Base-by-base conservation (phyloP, 2,797 vertebrate species). In the Tamandua tetradactyla region DNA sequence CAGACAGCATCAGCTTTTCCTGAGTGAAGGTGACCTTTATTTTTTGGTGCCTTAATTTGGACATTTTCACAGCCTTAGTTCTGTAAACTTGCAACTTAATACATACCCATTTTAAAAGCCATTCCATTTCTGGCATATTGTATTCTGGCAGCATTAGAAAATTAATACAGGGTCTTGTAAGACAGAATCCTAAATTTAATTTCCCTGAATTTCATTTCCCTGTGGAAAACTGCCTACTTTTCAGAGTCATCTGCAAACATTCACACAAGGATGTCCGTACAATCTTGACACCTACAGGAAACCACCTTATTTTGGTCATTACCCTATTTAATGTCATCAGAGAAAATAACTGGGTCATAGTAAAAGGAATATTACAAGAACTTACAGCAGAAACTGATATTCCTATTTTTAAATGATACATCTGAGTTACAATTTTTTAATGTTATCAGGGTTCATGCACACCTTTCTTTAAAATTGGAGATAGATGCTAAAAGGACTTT, bases 111-210 rank as follows among this genome's bases (percentile, higher is more conserved):
- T n/a, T n/a, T n/a, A n/a, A n/a, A n/a, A n/a, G n/a, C n/a, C n/a
- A n/a, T n/a, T n/a, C n/a, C n/a, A n/a, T n/a, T n/a, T n/a, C n/a
- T n/a, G n/a, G n/a, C n/a, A n/a, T n/a, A n/a, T n/a, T n/a, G n/a
- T n/a, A n/a, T n/a, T n/a, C n/a, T n/a, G n/a, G n/a, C n/a, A n/a
- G n/a, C n/a, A n/a, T n/a, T n/a, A 49, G 15, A 20, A 23, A 18
- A 47, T 62, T 18, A 52, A 88, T 95, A 57, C 94, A 62, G 76
- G 94, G 84, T 87, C 57, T 95, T 95, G 94, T 93, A 96, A 40
- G 17, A 87, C 93, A 86, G 94, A 69, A 59, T 94, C 17, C 55
- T 84, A 61, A 68, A n/a, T 0, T 96, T 84, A 97, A 89, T 79
- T 94, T 59, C 57, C 57, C 61, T 23, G 47, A 88, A 72, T 83